Base-by-base conservation (phyloP, 1,140 invertebrate genomes). In the Latrodectus geometricus region DNA sequence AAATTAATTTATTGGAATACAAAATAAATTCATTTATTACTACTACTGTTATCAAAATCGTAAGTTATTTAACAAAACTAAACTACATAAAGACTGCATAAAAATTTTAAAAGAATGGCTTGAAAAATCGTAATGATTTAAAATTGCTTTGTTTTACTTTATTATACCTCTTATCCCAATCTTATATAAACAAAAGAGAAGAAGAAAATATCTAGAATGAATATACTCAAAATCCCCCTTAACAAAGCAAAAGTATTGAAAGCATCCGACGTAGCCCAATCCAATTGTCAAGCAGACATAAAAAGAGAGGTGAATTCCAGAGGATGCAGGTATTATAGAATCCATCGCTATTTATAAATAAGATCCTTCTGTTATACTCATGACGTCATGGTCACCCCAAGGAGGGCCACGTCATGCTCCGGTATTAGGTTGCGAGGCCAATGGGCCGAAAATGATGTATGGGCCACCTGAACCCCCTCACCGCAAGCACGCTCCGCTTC, bases 361-460 rank as follows among this genome's bases (percentile, higher is more conserved):
- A 52, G 56, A 35, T 35, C 70, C 48, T 65, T 66, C 70, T 20
- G 20, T 35, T 17, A 12, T 35, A 35, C 35, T 35, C n/a, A 75
- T 84, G 82, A 84, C 73, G 82, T 84, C 82, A 84, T 75, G 54
- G 0, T 20, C 56, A 35, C 35, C 35, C 21, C 73, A 8, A 54
- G 54, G 72, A 35, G 50, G 66, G 68, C 54, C 82, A 84, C 82
- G 82, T 84, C 82, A 84, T 84, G 56, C 82, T 20, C 35, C 12
- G 56, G 73, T 76, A 84, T 83, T 83, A 83, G 69, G 80, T 74
- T 70, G 61, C 61, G 11, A 48, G 80, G 82, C 72, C 82, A 84
- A 84, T 84, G 82, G 82, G 72, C 73, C 82, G 74, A 68, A 76
- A 76, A 84, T 84, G 82, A 84, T 84, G 48, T 76, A 84, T 84